A percentile compares a stretch with the other conserved stretches of the same genome.
These are phyloP conservation scores for Solenopsis invicta DNA, from an alignment of 1,140 invertebrate genomes.

Conservation along the genomic window DNA sequence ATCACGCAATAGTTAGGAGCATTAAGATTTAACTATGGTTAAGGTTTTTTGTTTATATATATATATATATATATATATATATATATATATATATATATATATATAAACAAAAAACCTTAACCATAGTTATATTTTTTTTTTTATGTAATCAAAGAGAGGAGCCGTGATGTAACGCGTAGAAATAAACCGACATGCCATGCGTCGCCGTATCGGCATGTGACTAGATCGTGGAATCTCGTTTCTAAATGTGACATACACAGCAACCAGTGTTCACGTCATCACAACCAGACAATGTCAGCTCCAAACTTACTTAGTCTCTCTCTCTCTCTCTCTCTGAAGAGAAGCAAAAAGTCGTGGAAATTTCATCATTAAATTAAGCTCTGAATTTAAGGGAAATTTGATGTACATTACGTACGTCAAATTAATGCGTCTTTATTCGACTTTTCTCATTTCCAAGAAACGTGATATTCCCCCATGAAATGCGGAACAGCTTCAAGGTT, in stretches of 20 bases:
- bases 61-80: no score
- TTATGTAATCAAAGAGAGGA: not conserved
- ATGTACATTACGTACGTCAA: not conserved
- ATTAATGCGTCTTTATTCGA: not conserved
- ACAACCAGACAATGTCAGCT: not conserved
- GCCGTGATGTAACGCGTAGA: not conserved
- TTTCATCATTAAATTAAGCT: not conserved
- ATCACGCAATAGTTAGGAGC: no score
- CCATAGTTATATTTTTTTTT: no score
- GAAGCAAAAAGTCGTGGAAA: not conserved
- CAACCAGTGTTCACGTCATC: constrained; percentile 14
- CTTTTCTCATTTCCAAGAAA: not conserved
- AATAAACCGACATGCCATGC: not conserved
- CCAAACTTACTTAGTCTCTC: not conserved
- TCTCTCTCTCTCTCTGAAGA: not conserved
- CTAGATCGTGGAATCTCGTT: constrained; percentile 2
- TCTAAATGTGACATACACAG: not conserved
- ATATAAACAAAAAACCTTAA: no score
- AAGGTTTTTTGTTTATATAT: no score
- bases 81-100: no score
- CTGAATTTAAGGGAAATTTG: not conserved
- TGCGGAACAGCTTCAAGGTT: constrained; percentile 16
- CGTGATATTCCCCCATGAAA: not conserved
- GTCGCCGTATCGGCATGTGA: not conserved
- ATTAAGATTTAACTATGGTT: no score